Evolutionary conservation across 2,797 vertebrate species (phyloP).

Genomic region (Neosilurus hyrtlii): DNA sequence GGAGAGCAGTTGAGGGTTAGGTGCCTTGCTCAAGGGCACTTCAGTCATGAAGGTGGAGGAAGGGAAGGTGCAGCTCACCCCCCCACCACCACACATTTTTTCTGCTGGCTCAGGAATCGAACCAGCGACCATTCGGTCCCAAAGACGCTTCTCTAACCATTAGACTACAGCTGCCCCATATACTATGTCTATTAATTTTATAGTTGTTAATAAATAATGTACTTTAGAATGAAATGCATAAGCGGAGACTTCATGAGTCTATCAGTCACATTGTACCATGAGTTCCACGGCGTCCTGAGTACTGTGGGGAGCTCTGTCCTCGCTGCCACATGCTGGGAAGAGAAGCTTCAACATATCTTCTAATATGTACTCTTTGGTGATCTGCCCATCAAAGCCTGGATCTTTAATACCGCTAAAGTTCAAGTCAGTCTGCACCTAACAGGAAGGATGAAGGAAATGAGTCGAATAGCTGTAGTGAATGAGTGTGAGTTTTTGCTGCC

Average conservation of each 20-base stretch:
- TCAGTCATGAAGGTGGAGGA: too few relatives aligned
- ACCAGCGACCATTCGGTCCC: too few relatives aligned
- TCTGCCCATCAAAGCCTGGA: conserved; percentile 74
- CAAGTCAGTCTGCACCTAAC: conserved; percentile 81
- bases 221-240: neutral
- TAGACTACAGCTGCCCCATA: too few relatives aligned
- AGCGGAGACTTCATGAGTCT: neutral
- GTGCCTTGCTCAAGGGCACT: too few relatives aligned
- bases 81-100: too few relatives aligned
- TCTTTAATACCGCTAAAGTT: conserved; percentile 71
- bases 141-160: too few relatives aligned
- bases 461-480: neutral
- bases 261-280: conserved; percentile 26
- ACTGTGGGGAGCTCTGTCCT: conserved; percentile 29
- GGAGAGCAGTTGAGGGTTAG: too few relatives aligned
- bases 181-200: neutral
- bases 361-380: conserved; percentile 80
- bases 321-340: conserved; percentile 65
- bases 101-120: too few relatives aligned
- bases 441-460: neutral
- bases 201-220: neutral
- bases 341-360: conserved; percentile 84
- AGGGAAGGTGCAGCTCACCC: too few relatives aligned
- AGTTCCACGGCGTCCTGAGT: neutral
- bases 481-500: conserved; percentile 44